These are phyloP conservation scores for Campoletis sonorensis DNA, from an alignment of 1,140 invertebrate genomes.

Conservation along the genomic window DNA sequence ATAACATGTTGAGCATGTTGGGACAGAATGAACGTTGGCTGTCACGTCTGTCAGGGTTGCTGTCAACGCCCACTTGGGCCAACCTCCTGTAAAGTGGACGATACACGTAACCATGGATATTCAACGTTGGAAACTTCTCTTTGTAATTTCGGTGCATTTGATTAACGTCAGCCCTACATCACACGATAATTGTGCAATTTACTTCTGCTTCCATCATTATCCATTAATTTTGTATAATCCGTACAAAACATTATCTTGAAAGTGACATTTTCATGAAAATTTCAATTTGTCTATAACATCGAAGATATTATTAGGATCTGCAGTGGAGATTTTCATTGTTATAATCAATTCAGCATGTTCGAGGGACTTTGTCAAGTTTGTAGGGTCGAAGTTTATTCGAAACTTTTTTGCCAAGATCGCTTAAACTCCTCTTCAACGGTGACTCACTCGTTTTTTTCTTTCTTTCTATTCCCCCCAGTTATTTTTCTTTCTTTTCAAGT, in stretches of 20 bases:
- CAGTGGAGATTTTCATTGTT: too few relatives aligned
- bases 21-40: constrained; percentile 17
- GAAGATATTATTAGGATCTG: too few relatives aligned
- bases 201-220: constrained; percentile 57
- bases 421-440: background rate
- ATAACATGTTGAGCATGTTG: background rate
- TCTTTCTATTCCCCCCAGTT: background rate
- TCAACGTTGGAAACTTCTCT: constrained; percentile 68
- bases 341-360: too few relatives aligned
- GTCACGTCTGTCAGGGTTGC: constrained; percentile 8
- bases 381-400: background rate
- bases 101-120: background rate
- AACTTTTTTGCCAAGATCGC: constrained; percentile 2
- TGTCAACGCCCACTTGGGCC: background rate
- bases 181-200: constrained; percentile 70
- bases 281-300: constrained; percentile 36
- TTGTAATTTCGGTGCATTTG: constrained; percentile 69
- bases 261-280: too few relatives aligned
- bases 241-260: background rate
- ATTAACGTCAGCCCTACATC: constrained; percentile 60
- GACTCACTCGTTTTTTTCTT: background rate
- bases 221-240: background rate
- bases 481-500: constrained; percentile 1
- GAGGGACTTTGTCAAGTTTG: background rate
- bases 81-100: background rate